phyloP scores from a whole-genome alignment of 2,113 vertebrate species.

The Nycticebus coucang region DNA sequence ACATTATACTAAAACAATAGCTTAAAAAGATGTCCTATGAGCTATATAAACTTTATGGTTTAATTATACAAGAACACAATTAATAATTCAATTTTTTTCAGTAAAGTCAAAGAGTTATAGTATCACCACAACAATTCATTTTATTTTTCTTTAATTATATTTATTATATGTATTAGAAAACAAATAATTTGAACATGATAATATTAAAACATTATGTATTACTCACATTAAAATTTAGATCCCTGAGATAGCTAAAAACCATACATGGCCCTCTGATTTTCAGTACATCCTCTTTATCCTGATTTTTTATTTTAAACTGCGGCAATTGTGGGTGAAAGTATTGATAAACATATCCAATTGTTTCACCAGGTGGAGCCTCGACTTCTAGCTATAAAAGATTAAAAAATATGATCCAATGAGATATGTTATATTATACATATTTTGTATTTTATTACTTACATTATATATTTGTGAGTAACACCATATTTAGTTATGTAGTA shows the following conservation, averaged over 20 bases:
- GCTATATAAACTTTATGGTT: not conserved
- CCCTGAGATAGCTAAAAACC: slow-evolving; percentile 86
- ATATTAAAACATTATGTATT: slow-evolving; percentile 6
- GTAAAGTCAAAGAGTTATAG: not conserved
- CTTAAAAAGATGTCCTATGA: not conserved
- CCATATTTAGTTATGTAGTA: not conserved
- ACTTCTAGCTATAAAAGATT: slow-evolving; percentile 85
- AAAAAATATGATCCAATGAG: not conserved
- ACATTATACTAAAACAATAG: not conserved
- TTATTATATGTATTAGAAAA: not conserved
- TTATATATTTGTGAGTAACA: not conserved
- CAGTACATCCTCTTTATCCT: slow-evolving; percentile 84
- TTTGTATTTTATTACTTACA: too few relatives aligned
- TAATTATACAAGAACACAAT: not conserved
- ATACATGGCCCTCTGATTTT: slow-evolving; percentile 88
- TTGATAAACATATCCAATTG: slow-evolving; percentile 87
- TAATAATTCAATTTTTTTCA: not conserved
- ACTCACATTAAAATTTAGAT: slow-evolving; percentile 89
- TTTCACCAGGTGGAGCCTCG: slow-evolving; percentile 88
- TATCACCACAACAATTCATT: not conserved
- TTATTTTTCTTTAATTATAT: not conserved
- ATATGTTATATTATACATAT: not conserved
- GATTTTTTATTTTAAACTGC: slow-evolving; percentile 87
- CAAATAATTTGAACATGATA: not conserved
- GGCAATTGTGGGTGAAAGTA: slow-evolving; percentile 87